Evolutionary conservation across 2,113 vertebrate genomes (phyloP).

Genomic region (Dunckerocampus dactyliophorus): DNA sequence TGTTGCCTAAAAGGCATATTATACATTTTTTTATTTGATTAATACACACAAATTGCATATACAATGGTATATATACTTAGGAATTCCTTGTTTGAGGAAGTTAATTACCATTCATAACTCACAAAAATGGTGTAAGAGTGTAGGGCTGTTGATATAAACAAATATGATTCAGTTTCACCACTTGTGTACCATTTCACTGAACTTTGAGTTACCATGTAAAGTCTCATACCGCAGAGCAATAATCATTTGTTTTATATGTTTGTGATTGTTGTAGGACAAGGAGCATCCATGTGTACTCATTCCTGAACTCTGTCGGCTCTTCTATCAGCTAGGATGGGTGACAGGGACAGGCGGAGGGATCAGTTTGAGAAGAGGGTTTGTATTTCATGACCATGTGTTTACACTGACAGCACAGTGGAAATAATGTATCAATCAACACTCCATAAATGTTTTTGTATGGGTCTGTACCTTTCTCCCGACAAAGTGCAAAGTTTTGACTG

Average conservation of each 20-base stretch:
- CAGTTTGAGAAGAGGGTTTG: constrained; percentile 87
- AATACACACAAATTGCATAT: no score
- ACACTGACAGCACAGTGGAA: neutral
- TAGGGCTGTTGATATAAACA: neutral
- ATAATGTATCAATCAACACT: no score
- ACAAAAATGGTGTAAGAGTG: neutral
- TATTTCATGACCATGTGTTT: constrained; percentile 7
- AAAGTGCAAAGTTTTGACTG: no score
- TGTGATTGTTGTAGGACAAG: constrained; percentile 70
- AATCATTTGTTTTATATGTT: neutral
- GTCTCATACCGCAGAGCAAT: neutral
- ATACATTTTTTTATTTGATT: no score
- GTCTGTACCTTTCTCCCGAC: no score
- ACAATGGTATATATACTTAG: no score
- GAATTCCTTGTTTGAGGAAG: no score
- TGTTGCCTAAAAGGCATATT: no score
- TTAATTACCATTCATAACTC: neutral
- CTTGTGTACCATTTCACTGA: neutral
- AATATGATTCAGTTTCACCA: neutral
- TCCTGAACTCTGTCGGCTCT: constrained; percentile 88
- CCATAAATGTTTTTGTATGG: no score
- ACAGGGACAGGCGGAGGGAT: constrained; percentile 94
- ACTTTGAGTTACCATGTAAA: neutral
- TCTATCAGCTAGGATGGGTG: constrained; percentile 95
- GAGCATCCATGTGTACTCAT: constrained; percentile 88